Evolutionary conservation across 2,888 invertebrate genomes (phyloP).

Genomic region (Orchestes rusci): DNA sequence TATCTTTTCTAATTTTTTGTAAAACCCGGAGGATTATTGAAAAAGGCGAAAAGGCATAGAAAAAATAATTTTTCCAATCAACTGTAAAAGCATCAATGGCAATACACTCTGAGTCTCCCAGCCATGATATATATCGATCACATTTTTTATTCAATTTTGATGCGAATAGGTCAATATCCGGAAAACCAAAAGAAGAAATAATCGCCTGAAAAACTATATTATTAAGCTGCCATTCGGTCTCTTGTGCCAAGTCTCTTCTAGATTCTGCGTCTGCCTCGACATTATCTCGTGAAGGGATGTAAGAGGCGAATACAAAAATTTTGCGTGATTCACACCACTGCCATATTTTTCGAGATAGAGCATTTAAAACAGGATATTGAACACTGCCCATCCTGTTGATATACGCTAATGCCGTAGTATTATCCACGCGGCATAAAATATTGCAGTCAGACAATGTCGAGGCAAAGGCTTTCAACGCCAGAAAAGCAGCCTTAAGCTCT

Average conservation of each 20-base stretch:
- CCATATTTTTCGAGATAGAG: neutral
- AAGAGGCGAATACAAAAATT: neutral
- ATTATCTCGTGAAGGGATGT: slow-evolving; percentile 2
- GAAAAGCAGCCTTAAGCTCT: slow-evolving; percentile 11
- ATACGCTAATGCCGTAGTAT: slow-evolving; percentile 8
- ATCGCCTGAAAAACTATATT: neutral
- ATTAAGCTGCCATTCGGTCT: neutral
- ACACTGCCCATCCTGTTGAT: neutral
- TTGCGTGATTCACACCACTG: neutral
- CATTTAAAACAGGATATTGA: neutral
- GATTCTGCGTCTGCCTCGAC: neutral
- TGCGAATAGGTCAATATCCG: slow-evolving; percentile 3
- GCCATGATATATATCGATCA: neutral
- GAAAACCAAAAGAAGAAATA: neutral
- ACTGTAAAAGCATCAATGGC: slow-evolving; percentile 1
- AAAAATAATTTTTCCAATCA: neutral
- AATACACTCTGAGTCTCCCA: neutral
- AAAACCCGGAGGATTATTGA: neutral
- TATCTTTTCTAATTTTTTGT: slow-evolving; percentile 4
- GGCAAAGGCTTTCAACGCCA: slow-evolving; percentile 26
- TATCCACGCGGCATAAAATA: slow-evolving; percentile 17
- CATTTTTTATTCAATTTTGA: slow-evolving; percentile 2
- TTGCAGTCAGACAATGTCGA: slow-evolving; percentile 6
- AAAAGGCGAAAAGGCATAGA: slow-evolving; percentile 7
- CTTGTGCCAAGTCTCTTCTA: neutral